phyloP scores from a whole-genome alignment of 2,888 invertebrate genomes.

The Noctua janthe region DNA sequence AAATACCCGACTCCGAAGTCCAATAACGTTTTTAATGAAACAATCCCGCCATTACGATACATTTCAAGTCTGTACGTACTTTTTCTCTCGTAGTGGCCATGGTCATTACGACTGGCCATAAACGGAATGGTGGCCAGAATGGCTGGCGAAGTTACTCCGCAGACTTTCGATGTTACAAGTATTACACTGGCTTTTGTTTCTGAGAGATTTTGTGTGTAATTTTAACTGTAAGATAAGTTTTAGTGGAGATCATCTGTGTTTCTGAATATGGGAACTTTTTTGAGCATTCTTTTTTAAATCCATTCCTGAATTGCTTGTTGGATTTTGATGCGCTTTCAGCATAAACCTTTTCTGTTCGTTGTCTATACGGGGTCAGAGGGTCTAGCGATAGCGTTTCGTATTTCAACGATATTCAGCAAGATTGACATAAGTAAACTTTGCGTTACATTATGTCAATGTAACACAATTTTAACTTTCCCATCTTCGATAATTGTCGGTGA shows the following conservation, averaged over 20 bases:
- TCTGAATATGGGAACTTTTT: neutral
- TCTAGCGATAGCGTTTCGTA: no score
- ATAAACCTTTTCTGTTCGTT: no score
- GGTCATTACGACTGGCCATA: conserved; percentile 80
- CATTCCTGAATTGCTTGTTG: no score
- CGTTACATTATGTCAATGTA: no score
- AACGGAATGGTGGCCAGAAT: conserved; percentile 80
- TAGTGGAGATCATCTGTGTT: neutral
- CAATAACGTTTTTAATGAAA: conserved; percentile 78
- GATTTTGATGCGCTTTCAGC: no score
- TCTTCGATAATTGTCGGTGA: no score
- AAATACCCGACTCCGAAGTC: conserved; percentile 54
- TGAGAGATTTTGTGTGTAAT: conserved; percentile 37
- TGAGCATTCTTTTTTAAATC: no score
- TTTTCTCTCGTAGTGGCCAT: conserved; percentile 73
- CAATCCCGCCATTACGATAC: conserved; percentile 77
- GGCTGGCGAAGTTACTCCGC: conserved; percentile 77
- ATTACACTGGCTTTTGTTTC: conserved; percentile 43
- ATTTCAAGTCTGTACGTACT: conserved; percentile 69
- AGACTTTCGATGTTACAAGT: conserved; percentile 75
- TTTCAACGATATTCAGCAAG: no score
- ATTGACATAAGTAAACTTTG: no score
- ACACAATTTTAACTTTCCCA: no score
- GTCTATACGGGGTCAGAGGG: no score
- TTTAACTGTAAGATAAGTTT: conserved; percentile 12